Percentiles rank a stretch among this genome's conserved stretches.
These are phyloP conservation scores for Thereva unica DNA, from an alignment of 2,888 invertebrate genomes.

Conservation along the genomic window DNA sequence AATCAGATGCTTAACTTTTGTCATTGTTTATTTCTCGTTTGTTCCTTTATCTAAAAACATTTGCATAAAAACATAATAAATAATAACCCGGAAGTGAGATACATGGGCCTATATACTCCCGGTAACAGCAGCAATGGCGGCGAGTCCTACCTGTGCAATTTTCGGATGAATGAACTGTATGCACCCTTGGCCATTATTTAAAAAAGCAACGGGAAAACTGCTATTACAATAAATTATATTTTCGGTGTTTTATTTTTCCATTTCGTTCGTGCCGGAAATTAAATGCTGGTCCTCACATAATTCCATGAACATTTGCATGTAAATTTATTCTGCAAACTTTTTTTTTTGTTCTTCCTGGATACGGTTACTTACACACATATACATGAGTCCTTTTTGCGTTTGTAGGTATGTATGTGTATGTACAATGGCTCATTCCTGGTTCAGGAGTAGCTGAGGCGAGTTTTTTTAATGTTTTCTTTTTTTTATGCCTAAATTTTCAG, in stretches of 20 bases:
- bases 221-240: slow-evolving; percentile 35
- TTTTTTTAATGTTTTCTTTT: slow-evolving; percentile 4
- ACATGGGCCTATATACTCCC: slow-evolving; percentile 3
- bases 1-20: too few relatives aligned
- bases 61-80: slow-evolving; percentile 16
- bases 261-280: slow-evolving; percentile 34
- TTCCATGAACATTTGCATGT: slow-evolving; percentile 27
- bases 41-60: too few relatives aligned
- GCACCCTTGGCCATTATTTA: slow-evolving; percentile 19
- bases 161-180: slow-evolving; percentile 25
- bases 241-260: slow-evolving; percentile 28
- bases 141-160: slow-evolving; percentile 19
- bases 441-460: neutral
- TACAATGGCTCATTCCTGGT: slow-evolving; percentile 3
- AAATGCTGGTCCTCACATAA: slow-evolving; percentile 35
- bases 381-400: too few relatives aligned
- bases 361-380: neutral
- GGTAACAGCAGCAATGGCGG: neutral
- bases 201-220: slow-evolving; percentile 26
- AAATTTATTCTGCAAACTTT: slow-evolving; percentile 31
- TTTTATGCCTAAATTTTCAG: slow-evolving; percentile 33
- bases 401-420: slow-evolving; percentile 9
- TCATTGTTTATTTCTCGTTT: too few relatives aligned
- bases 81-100: slow-evolving; percentile 25
- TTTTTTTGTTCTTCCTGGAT: slow-evolving; percentile 15